Conservation (phyloP, 2,888 invertebrate genomes). For the Rhamnusium bicolor region DNA sequence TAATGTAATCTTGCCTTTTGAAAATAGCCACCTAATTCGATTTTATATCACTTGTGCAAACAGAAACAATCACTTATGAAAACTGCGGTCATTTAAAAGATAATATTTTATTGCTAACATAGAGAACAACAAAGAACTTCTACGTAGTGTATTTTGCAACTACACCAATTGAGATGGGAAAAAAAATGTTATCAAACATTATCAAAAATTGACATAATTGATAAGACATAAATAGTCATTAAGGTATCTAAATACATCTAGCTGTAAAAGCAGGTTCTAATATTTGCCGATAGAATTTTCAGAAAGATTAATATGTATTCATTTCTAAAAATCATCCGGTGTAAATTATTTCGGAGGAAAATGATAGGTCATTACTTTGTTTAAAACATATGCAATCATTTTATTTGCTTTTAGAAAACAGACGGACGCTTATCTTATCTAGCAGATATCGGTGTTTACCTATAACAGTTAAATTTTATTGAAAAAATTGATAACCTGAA, state of each 20-base stretch:
- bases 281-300: neutral
- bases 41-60: neutral
- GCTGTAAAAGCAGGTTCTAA: neutral
- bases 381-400: neutral
- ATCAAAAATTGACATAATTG: slow-evolving; percentile 44
- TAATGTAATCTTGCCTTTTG: neutral
- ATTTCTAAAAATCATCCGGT: neutral
- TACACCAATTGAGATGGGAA: slow-evolving; percentile 25
- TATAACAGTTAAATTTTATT: neutral
- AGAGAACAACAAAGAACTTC: slow-evolving; percentile 10
- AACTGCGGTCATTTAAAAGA: slow-evolving; percentile 1
- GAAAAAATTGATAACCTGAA: neutral
- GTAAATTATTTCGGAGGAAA: neutral
- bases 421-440: slow-evolving; percentile 6
- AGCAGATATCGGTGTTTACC: neutral
- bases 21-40: neutral
- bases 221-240: slow-evolving; percentile 37
- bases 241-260: slow-evolving; percentile 24
- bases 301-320: neutral
- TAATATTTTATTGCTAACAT: neutral
- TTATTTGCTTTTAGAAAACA: neutral
- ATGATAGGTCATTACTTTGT: neutral
- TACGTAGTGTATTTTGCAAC: slow-evolving; percentile 16
- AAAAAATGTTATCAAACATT: slow-evolving; percentile 32
- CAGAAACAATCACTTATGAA: neutral